Evolutionary conservation across 1,140 invertebrate species (phyloP), one percentile per base, ranked within the genome.

Genomic region (Aphelenchoides fujianensis): DNA sequence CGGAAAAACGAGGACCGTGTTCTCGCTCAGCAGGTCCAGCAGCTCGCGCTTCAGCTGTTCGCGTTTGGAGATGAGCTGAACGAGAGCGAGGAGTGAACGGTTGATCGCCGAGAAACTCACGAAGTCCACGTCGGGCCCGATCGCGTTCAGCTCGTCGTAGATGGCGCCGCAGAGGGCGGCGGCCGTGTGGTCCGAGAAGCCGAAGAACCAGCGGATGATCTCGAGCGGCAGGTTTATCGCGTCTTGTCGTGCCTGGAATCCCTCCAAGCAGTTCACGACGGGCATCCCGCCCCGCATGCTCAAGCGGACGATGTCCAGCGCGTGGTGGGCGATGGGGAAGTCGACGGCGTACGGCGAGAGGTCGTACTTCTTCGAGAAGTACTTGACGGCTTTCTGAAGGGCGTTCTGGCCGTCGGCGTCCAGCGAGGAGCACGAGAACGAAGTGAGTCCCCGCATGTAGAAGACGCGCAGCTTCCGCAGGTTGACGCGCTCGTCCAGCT

Each of bases 141-240:
- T 53, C 37, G 64, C 53, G 2, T 19, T 27, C 19, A 36, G 55
- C 3, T 35, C 55, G 31, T 77, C 76, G 36, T 73, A 57, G 37
- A 77, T 36, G 48, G 63, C 76, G 12, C 69, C 59, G n/a, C 71
- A 41, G 9, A 77, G 54, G 12, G 61, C 75, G 28, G 75, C 53
- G 0, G 71, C 28, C 5, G 76, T 79, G 57, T 77, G 75, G 23
- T 68, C 63, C 12, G 76, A 79, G n/a, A 86, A 80, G 0, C 90
- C 88, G 16, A 92, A 81, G 0, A 89, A 64, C 89, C 90, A 86
- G 69, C 86, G 85, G 2, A 85, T 41, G 0, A 88, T 41, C 74
- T 88, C 88, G 7, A 74, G 12, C 30, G 78, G 77, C 62, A 81
- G 78, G 75, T 86, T 87, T 3, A 88, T 75, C 0, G 68, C 52